Conservation (phyloP, 2,888 invertebrate species). For the Teleiodes luculella region DNA sequence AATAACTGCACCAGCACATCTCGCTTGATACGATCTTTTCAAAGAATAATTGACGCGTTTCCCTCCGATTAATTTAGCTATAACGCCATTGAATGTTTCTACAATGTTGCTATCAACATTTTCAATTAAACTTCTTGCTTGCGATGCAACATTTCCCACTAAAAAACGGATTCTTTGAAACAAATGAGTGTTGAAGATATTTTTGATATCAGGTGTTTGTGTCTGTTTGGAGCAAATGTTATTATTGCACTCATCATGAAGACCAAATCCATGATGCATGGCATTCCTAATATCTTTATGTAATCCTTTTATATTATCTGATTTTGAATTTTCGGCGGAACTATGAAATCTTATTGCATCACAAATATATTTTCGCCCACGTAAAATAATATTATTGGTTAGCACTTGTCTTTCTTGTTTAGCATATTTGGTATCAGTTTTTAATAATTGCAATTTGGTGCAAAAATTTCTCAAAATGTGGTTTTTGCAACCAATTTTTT, state of each 20-base stretch:
- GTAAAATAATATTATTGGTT: neutral
- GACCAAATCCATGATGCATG: slow-evolving; percentile 2
- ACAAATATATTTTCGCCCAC: neutral
- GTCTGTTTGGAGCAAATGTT: neutral
- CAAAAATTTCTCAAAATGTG: neutral
- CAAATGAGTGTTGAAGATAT: neutral
- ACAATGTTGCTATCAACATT: slow-evolving; percentile 33
- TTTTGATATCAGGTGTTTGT: neutral
- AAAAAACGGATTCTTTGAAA: slow-evolving; percentile 10
- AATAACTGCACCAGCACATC: slow-evolving; percentile 34
- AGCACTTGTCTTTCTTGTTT: neutral
- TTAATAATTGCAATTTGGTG: neutral
- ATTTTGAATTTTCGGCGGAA: neutral
- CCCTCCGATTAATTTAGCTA: slow-evolving; percentile 36
- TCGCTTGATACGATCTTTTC: slow-evolving; percentile 29
- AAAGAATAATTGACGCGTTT: slow-evolving; percentile 34
- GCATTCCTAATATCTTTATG: neutral
- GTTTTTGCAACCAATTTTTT: neutral
- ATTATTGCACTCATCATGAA: slow-evolving; percentile 1
- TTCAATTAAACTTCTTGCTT: slow-evolving; percentile 19
- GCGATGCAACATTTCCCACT: slow-evolving; percentile 9
- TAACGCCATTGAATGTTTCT: slow-evolving; percentile 32
- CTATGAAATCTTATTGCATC: neutral
- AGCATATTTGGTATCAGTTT: neutral
- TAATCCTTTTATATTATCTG: neutral